Evolutionary conservation across 2,797 vertebrate genomes (phyloP).

Genomic region (Cephalopachus bancanus): DNA sequence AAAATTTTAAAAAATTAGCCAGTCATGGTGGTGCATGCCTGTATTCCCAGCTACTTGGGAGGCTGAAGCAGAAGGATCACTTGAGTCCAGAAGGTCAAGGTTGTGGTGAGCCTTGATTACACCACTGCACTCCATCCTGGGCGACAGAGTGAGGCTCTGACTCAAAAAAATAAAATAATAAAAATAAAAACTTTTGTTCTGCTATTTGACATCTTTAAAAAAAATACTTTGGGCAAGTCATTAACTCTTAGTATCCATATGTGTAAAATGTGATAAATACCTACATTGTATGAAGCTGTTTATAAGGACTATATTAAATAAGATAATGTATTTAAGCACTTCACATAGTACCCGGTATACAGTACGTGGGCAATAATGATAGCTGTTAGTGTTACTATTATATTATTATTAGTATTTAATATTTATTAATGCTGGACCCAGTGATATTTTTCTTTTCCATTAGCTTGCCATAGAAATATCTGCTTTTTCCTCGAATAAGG

Average conservation of each 20-base stretch:
- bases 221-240: neutral
- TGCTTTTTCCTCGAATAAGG: neutral
- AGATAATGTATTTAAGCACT: neutral
- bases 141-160: too few species aligned
- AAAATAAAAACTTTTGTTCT: neutral
- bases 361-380: neutral
- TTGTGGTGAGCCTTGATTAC: too few species aligned
- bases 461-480: conserved; percentile 29
- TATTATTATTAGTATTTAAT: neutral
- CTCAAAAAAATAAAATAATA: too few species aligned
- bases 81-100: too few species aligned
- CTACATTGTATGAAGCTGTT: neutral
- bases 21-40: too few species aligned
- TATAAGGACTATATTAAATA: neutral
- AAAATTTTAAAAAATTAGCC: too few species aligned
- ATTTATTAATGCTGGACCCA: neutral
- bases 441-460: neutral
- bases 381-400: neutral
- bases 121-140: too few species aligned
- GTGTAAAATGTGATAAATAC: conserved; percentile 4
- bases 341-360: neutral
- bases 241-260: neutral
- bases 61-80: too few species aligned
- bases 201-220: neutral
- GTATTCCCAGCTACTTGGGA: too few species aligned